Conservation (phyloP, 2,113 vertebrate genomes). For the Pluvianellus socialis region DNA sequence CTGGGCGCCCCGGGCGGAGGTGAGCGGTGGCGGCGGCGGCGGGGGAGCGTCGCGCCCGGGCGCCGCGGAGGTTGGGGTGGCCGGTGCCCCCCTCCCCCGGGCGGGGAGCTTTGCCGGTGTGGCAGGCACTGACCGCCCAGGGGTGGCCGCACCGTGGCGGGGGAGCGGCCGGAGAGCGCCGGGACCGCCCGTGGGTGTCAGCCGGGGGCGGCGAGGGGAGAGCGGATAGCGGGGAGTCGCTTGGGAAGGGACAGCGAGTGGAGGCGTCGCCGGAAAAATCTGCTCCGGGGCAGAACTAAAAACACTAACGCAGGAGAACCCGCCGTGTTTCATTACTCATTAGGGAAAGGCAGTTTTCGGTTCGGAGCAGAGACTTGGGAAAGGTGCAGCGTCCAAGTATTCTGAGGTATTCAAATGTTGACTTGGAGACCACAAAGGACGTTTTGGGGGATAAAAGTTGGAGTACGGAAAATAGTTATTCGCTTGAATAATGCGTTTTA, state of each 20-base stretch:
- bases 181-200: fast-evolving
- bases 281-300: not conserved
- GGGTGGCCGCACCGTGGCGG: fast-evolving
- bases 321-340: fast-evolving
- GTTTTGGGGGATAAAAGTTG: not conserved
- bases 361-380: not conserved
- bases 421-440: not conserved
- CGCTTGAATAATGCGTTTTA: not conserved
- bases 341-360: not conserved
- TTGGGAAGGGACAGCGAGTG: too few species aligned
- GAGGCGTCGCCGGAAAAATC: not conserved
- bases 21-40: not conserved
- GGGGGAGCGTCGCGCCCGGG: too few species aligned
- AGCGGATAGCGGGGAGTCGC: fast-evolving
- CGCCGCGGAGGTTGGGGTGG: not conserved
- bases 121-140: fast-evolving
- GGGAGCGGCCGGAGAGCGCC: not conserved
- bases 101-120: too few species aligned
- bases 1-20: not conserved
- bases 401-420: not conserved
- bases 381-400: not conserved
- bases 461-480: not conserved
- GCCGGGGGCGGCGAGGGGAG: not conserved
- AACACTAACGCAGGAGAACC: fast-evolving
- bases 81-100: not conserved